Conservation (phyloP, 1,140 invertebrate genomes). For the Chironomus tepperi region DNA sequence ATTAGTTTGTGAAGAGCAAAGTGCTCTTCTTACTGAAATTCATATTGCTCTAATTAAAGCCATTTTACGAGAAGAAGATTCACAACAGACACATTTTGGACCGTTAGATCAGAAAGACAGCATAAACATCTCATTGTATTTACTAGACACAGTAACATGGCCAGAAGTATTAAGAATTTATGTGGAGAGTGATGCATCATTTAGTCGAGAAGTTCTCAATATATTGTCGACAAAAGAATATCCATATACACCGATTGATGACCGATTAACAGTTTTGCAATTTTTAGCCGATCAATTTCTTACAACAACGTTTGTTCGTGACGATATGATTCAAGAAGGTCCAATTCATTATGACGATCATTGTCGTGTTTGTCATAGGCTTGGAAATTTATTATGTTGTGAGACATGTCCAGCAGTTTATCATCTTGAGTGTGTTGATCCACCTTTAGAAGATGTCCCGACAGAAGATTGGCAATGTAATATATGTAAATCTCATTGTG, state of each 20-base stretch:
- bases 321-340: slow-evolving; percentile 90
- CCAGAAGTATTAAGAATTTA: slow-evolving; percentile 82
- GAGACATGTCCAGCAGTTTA: slow-evolving; percentile 95
- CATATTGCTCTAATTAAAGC: slow-evolving; percentile 88
- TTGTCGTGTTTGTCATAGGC: slow-evolving; percentile 86
- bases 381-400: slow-evolving; percentile 92
- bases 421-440: slow-evolving; percentile 92
- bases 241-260: slow-evolving; percentile 75
- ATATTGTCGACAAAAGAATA: slow-evolving; percentile 73
- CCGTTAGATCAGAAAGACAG: slow-evolving; percentile 94
- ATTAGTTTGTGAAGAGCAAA: slow-evolving; percentile 85
- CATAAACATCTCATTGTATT: slow-evolving; percentile 84
- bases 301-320: slow-evolving; percentile 83
- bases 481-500: slow-evolving; percentile 84
- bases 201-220: slow-evolving; percentile 59
- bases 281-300: slow-evolving; percentile 91
- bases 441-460: slow-evolving; percentile 84
- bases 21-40: slow-evolving; percentile 78
- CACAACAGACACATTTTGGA: slow-evolving; percentile 89
- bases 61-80: slow-evolving; percentile 87
- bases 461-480: slow-evolving; percentile 95
- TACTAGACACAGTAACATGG: slow-evolving; percentile 92
- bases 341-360: slow-evolving; percentile 92
- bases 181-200: slow-evolving; percentile 78
- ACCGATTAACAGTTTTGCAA: slow-evolving; percentile 77